phyloP scores from a whole-genome alignment of 2,888 invertebrate genomes.

The Zelleria hepariella region DNA sequence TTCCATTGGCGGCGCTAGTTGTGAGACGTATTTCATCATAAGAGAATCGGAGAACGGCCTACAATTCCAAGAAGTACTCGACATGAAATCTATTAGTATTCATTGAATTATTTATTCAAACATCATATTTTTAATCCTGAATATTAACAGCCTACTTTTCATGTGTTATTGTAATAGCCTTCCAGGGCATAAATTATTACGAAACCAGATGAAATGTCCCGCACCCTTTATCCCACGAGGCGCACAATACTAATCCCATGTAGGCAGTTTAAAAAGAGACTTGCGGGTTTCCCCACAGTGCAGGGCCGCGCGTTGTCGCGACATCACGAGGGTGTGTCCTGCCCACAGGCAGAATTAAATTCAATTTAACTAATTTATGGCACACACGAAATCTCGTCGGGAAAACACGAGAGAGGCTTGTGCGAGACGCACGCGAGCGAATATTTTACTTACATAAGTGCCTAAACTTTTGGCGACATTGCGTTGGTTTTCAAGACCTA shows the following conservation, averaged over 20 bases:
- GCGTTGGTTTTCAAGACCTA: too few relatives aligned
- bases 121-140: background rate
- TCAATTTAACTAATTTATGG: background rate
- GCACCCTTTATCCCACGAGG: too few relatives aligned
- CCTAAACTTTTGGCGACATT: too few relatives aligned
- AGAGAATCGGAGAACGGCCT: too few relatives aligned
- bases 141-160: background rate
- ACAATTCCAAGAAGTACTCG: too few relatives aligned
- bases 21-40: background rate
- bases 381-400: background rate
- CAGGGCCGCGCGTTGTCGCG: background rate
- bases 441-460: too few relatives aligned
- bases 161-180: too few relatives aligned
- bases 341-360: background rate
- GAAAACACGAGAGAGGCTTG: background rate
- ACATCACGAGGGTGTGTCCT: background rate
- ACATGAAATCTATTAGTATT: too few relatives aligned
- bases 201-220: too few relatives aligned
- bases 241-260: background rate
- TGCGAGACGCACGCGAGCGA: background rate
- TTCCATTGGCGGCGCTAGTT: too few relatives aligned
- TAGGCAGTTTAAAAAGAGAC: background rate
- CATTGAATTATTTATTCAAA: background rate
- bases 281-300: background rate
- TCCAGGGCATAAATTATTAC: background rate